Evolutionary conservation across 1,140 invertebrate genomes (phyloP), one percentile per base, ranked within the genome.

Genomic region (Atta cephalotes): DNA sequence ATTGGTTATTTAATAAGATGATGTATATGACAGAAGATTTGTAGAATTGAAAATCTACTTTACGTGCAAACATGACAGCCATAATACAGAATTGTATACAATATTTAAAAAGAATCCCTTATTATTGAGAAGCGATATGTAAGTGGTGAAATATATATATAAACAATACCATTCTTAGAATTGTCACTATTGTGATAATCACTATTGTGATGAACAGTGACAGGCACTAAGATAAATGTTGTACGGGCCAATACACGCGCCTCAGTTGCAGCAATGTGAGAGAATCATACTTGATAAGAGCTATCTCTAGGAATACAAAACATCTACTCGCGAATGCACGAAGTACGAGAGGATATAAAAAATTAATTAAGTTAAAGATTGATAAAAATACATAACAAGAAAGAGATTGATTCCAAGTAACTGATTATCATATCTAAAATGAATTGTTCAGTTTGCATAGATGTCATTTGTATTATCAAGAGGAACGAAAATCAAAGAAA

Each of bases 221-320:
- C 56, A 51, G 53, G 28, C 7, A 16, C n/a, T 14, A 45, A 76
- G 80, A 84, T 74, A 63, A 84, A 63, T 12, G 39, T 62, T 31
- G 3, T 72, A 80, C 12, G 3, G 49, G n/a, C 45, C 31, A 66
- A 39, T 35, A 35, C 35, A n/a, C 4, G n/a, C 18, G 25, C 21
- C 18, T 56, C 49, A 21, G 28, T 56, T 39, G 49, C n/a, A 12
- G 21, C n/a, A 31, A 49, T 79, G 62, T 21, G 28, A 31, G n/a
- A 80, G 28, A 71, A 53, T 70, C 7, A 39, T 14, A 16, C 7
- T 53, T 39, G 49, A 35, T 70, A 39, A 39, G 12, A 78, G 21
- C 25, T 78, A 78, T 78, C 58, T 78, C 58, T 78, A 6, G 1
- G 21, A 51, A 21, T 18, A 45, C 49, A 16, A 16, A 53, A 56